Percentiles rank a stretch among this genome's conserved stretches.
These are phyloP conservation scores for Cryptotis parvus DNA, from an alignment of 2,113 vertebrate genomes.

Conservation along the genomic window DNA sequence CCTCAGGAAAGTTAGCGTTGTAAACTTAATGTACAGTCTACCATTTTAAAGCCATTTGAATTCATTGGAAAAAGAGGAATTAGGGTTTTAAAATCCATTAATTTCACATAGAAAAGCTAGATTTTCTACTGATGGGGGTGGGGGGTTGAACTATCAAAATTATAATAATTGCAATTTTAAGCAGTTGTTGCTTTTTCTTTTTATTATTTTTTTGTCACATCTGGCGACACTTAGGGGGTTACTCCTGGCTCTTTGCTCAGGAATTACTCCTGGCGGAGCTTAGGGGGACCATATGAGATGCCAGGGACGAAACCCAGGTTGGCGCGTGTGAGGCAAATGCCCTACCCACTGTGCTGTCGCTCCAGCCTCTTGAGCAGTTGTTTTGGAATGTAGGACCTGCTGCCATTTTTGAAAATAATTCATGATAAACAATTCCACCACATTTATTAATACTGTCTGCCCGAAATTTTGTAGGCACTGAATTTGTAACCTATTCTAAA, in stretches of 20 bases:
- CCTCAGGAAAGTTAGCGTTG: neutral
- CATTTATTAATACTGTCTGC: neutral
- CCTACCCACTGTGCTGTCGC: too few relatives aligned
- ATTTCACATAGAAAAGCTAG: conserved; percentile 23
- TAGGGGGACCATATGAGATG: too few relatives aligned
- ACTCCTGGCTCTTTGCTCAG: too few relatives aligned
- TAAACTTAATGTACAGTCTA: neutral
- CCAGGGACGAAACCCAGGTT: too few relatives aligned
- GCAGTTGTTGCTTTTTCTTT: neutral
- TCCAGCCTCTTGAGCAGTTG: neutral
- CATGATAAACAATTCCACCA: neutral
- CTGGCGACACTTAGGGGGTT: too few relatives aligned
- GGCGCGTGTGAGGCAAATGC: too few relatives aligned
- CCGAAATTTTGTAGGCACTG: conserved; percentile 23
- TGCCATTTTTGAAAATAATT: conserved; percentile 23
- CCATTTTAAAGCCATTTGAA: neutral
- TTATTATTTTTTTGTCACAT: too few relatives aligned
- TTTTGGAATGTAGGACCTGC: conserved; percentile 19
- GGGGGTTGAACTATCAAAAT: neutral
- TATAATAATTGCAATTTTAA: neutral
- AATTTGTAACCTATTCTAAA: conserved; percentile 44
- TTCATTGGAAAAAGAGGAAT: neutral
- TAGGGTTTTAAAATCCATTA: conserved; percentile 16
- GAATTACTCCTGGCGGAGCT: too few relatives aligned
- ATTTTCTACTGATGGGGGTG: neutral